Base-by-base conservation (phyloP, 2,797 vertebrate species). In the Pterois miles region DNA sequence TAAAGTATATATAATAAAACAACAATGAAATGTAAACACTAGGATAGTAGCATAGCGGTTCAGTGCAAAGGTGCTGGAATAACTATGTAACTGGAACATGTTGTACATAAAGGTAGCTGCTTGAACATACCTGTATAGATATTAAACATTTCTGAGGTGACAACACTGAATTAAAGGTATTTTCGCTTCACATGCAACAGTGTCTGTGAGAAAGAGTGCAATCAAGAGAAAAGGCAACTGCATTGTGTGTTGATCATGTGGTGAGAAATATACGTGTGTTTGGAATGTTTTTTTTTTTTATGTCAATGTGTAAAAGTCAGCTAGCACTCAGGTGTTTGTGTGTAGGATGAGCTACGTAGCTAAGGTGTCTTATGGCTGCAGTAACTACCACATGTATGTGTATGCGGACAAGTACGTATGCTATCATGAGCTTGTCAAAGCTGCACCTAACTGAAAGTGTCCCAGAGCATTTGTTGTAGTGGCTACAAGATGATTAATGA, bases 401-500 rank as follows among this genome's bases (percentile, higher is more conserved):
- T 48, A 22, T 8, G 20, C 52, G 5, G n/a, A 50, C 18, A 16
- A 62, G 5, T 53, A 67, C 40, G 64, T 40, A 40, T 57, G 43
- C 16, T 59, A 10, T 46, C 18, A 36, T 76, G 38, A 50, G 50
- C 36, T 54, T 82, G 80, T 88, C 75, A 84, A 70, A 78, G 52
- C 63, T 53, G 22, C n/a, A 64, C 77, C 75, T 85, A 84, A 84
- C 71, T 63, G 22, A 83, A 88, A 76, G 76, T 80, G 81, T 92
- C 89, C 86, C 74, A 72, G 29, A 86, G 74, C 71, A 79, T 85
- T 89, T 89, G 81, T 79, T 81, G 71, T 67, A 70, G 59, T 33
- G 33, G 80, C 81, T 71, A 20, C 76, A 71, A 71, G 76, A 87
- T 89, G 88, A 92, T 90, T 89, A 93, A 94, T 92, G 91, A 83